Conservation (phyloP, 2,888 invertebrate genomes). For the Tholera decimalis region DNA sequence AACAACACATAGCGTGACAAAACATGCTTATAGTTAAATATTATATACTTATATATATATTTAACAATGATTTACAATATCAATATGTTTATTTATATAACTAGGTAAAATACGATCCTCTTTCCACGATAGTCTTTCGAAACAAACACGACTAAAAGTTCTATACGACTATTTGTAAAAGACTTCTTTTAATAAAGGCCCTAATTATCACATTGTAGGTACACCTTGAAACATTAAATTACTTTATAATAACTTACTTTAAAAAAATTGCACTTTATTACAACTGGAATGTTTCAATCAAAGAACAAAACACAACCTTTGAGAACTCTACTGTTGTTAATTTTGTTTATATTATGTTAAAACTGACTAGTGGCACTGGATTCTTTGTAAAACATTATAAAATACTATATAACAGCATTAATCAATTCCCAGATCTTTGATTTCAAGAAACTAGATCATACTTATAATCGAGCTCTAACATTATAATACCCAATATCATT, state of each 20-base stretch:
- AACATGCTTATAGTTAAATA: conserved; percentile 62
- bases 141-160: neutral
- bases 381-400: conserved; percentile 43
- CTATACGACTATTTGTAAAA: neutral
- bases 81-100: conserved; percentile 20
- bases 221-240: conserved; percentile 57
- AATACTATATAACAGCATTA: conserved; percentile 38
- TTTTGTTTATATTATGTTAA: conserved; percentile 63
- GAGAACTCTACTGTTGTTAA: conserved; percentile 44
- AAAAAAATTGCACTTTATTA: conserved; percentile 52
- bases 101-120: conserved; percentile 5
- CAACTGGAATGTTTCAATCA: conserved; percentile 61
- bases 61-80: conserved; percentile 51
- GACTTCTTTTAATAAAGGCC: conserved; percentile 10
- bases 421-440: conserved; percentile 54
- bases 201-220: conserved; percentile 60
- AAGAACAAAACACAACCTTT: conserved; percentile 67
- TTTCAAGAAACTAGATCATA: conserved; percentile 30
- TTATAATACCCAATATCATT: conserved; percentile 45
- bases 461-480: conserved; percentile 33
- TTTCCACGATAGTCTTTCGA: neutral
- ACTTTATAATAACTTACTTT: conserved; percentile 47
- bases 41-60: conserved; percentile 34
- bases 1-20: conserved; percentile 73
- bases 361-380: conserved; percentile 74